Conservation (phyloP, 2,888 invertebrate species). For the Yponomeuta cagnagella region DNA sequence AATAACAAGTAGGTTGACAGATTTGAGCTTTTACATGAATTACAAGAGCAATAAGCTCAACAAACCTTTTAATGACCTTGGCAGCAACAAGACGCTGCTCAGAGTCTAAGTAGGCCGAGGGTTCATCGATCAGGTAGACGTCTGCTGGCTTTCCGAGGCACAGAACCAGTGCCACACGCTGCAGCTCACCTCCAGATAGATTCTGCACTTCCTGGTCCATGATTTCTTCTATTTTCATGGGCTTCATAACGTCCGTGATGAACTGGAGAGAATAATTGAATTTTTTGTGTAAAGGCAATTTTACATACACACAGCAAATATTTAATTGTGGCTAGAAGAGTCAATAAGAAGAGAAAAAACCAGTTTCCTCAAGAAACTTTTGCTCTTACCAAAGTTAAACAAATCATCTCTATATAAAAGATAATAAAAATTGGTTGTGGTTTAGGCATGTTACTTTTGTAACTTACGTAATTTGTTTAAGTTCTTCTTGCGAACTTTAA, state of each 20-base stretch:
- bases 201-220: slow-evolving; percentile 99
- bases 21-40: no score
- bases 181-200: slow-evolving; percentile 99
- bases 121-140: slow-evolving; percentile 99
- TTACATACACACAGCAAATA: no score
- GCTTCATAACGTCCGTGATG: slow-evolving; percentile 98
- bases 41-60: background rate
- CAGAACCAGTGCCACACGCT: slow-evolving; percentile 95
- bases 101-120: slow-evolving; percentile 98
- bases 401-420: no score
- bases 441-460: no score
- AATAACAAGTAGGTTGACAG: no score
- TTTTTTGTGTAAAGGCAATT: background rate
- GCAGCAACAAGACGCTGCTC: slow-evolving; percentile 99
- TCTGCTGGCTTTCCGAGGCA: slow-evolving; percentile 99
- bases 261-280: slow-evolving; percentile 76
- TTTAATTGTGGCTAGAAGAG: no score
- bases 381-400: no score
- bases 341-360: no score
- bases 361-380: no score
- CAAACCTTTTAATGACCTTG: slow-evolving; percentile 96
- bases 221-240: slow-evolving; percentile 96
- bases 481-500: no score
- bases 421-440: no score
- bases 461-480: no score